Evolutionary conservation across 2,113 vertebrate genomes (phyloP).

Genomic region (Synchiropus splendidus): DNA sequence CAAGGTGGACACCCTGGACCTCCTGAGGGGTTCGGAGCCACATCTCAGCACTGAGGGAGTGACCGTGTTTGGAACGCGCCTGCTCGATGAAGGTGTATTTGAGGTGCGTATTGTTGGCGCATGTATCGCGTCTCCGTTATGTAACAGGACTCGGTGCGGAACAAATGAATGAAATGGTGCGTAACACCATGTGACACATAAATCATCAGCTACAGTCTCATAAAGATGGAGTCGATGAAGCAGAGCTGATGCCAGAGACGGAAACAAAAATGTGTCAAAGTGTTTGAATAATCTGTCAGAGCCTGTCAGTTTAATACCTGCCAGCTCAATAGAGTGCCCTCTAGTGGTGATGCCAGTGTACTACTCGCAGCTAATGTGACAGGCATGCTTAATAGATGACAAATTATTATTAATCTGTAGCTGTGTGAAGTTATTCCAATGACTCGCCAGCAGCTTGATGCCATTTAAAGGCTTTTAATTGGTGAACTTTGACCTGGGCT

Average conservation of each 20-base stretch:
- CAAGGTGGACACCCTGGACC: slow-evolving; percentile 74
- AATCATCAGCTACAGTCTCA: too few relatives aligned
- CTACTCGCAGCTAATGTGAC: slow-evolving; percentile 1
- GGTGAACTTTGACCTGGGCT: slow-evolving; percentile 17
- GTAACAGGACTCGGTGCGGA: neutral
- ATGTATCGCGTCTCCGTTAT: neutral
- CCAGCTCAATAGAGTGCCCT: slow-evolving; percentile 11
- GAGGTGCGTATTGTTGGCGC: slow-evolving; percentile 65
- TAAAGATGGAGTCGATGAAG: too few relatives aligned
- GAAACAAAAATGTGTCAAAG: too few relatives aligned
- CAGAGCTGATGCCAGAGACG: too few relatives aligned
- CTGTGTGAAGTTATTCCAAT: neutral
- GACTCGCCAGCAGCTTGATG: neutral
- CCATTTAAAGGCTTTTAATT: neutral
- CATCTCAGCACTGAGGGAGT: slow-evolving; percentile 84
- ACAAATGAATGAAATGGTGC: neutral
- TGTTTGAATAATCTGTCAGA: slow-evolving; percentile 18
- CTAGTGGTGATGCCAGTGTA: slow-evolving; percentile 23
- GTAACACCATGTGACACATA: too few relatives aligned
- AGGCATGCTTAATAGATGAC: too few relatives aligned
- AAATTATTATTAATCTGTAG: neutral
- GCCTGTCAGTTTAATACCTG: slow-evolving; percentile 1
- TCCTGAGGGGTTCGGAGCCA: slow-evolving; percentile 76
- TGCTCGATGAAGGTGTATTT: slow-evolving; percentile 90
- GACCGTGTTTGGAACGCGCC: slow-evolving; percentile 87